phyloP scores from a whole-genome alignment of 2,113 vertebrate species.

The Pseudois nayaur region DNA sequence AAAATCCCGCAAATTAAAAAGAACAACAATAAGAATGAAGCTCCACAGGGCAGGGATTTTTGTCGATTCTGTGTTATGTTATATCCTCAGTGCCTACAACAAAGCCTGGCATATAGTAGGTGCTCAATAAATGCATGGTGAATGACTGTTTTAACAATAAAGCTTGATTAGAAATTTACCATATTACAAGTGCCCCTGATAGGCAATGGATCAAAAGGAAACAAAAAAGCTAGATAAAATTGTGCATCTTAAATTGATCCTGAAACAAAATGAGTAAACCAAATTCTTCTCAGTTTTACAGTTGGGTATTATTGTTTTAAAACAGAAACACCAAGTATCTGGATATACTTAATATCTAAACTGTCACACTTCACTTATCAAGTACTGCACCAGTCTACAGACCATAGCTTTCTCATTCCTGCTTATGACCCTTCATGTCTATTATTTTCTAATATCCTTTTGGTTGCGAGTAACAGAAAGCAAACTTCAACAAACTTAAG shows the following conservation, averaged over 20 bases:
- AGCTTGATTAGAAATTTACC: not conserved
- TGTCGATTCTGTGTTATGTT: not conserved
- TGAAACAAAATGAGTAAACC: not conserved
- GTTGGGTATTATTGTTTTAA: not conserved
- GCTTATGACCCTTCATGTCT: not conserved
- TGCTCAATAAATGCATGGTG: not conserved
- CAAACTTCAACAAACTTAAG: not conserved
- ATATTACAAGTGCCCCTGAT: not conserved
- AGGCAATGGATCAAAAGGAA: not conserved
- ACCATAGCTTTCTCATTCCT: not conserved
- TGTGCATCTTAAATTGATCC: not conserved
- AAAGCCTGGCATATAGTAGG: not conserved
- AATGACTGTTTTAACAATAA: not conserved
- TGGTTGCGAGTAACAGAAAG: not conserved
- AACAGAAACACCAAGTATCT: not conserved
- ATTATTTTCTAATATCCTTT: not conserved
- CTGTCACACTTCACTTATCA: not conserved
- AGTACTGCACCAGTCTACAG: not conserved
- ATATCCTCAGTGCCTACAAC: not conserved
- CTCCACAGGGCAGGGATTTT: not conserved
- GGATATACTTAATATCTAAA: not conserved
- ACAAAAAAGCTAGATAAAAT: not conserved
- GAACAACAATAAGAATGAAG: not conserved
- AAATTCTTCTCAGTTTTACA: not conserved
- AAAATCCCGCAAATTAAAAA: not conserved